A percentile compares a stretch with the other conserved stretches of the same genome.
Conservation (phyloP, 2,888 invertebrate genomes). For the Netelia inedita region DNA sequence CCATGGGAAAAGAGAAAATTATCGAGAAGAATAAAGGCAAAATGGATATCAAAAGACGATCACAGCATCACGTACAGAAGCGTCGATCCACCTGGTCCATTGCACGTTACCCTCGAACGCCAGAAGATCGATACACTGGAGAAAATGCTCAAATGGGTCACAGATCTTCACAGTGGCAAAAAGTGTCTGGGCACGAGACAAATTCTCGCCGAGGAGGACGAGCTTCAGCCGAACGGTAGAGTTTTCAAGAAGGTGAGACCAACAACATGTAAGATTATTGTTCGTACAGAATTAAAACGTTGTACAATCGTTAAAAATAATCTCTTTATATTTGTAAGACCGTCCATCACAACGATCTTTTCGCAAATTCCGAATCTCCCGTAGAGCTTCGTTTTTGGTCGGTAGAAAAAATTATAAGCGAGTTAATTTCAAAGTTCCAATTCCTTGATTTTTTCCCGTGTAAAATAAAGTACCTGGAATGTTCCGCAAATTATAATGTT, state of each 20-base stretch:
- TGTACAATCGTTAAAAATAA: not conserved
- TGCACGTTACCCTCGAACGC: constrained; percentile 91
- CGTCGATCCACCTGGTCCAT: constrained; percentile 89
- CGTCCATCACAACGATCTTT: too few relatives aligned
- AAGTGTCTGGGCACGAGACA: constrained; percentile 95
- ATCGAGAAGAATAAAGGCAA: constrained; percentile 92
- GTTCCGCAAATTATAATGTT: too few relatives aligned
- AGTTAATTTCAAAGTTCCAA: not conserved
- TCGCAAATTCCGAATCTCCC: too few relatives aligned
- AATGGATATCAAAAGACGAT: constrained; percentile 88
- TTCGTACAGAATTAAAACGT: not conserved
- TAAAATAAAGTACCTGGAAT: too few relatives aligned
- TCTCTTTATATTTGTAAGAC: not conserved
- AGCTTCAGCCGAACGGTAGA: constrained; percentile 96
- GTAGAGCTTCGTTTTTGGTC: too few relatives aligned
- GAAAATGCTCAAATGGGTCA: constrained; percentile 93
- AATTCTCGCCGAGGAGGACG: constrained; percentile 97
- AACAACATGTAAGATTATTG: not conserved
- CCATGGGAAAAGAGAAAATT: constrained; percentile 94
- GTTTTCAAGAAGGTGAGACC: constrained; percentile 95
- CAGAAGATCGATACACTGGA: constrained; percentile 93
- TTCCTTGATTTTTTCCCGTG: not conserved
- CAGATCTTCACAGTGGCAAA: constrained; percentile 90
- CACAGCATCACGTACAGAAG: constrained; percentile 91
- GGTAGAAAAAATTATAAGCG: too few relatives aligned